Base-by-base conservation (phyloP, 2,888 invertebrate species). In the Hydrotaea cyrtoneurina region DNA sequence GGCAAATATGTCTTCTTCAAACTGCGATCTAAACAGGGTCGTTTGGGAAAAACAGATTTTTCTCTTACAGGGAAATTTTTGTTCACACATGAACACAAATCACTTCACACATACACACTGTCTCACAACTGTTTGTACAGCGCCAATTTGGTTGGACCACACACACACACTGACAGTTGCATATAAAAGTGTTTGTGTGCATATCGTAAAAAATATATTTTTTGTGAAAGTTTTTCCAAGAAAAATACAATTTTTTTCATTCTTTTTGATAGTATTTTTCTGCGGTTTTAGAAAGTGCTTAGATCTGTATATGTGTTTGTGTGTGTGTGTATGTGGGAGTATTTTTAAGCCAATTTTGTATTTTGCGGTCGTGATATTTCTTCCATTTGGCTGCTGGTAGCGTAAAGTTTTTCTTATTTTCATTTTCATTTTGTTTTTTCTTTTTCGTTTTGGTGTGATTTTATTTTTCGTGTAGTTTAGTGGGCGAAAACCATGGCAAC, bases 1-100 rank as follows among this genome's bases (percentile, higher is more conserved):
- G 23, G 21, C 13, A 69, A 19, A 69, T 66, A 69, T 21, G 46
- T 69, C 69, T 69, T 46, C 43, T 31, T 69, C 69, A 69, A 69
- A 69, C 23, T 69, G 69, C 23, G 21, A 69, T 46, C 2, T 46
- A 69, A 69, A 46, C 0, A 1, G 23, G 21, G 59, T 59, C 26
- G 59, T 50, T 43, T 50, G 50, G 36, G 46, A 46, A 46, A 69
- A 69, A 43, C 69, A 46, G 31, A 69, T 69, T 69, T 69, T 43
- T 46, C 69, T 39, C 17, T 66, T 43, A 21, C 64, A 26, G 8
- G 17, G 15, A 64, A 36, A 36, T 59, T 59, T 59, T 15, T 21
- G 13, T 69, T 46, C 46, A 64, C 64, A 64, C 19, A 23, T 7
- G 21, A 2, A 23, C 69, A 69, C 69, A 69, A 69, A 69, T 69